phyloP scores from a whole-genome alignment of 2,888 invertebrate species.

The Agriopis leucophaearia region DNA sequence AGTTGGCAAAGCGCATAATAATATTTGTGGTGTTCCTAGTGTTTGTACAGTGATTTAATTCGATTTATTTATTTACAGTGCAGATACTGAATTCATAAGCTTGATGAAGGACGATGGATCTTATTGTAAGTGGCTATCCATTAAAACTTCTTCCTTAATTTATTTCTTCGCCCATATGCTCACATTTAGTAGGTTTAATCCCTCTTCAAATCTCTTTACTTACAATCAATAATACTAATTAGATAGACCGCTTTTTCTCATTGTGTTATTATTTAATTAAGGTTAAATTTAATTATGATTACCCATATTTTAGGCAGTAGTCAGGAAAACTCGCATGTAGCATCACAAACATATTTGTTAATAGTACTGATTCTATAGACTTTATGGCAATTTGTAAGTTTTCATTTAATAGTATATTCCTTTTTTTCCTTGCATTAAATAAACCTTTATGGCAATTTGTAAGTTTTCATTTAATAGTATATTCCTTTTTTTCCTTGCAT shows the following conservation, averaged over 20 bases:
- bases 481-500: neutral
- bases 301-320: slow-evolving; percentile 68
- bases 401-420: neutral
- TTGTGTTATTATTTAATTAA: slow-evolving; percentile 57
- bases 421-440: neutral
- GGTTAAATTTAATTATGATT: slow-evolving; percentile 69
- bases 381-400: slow-evolving; percentile 78
- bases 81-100: slow-evolving; percentile 78
- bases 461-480: slow-evolving; percentile 51
- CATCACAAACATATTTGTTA: slow-evolving; percentile 84
- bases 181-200: neutral
- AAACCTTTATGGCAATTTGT: slow-evolving; percentile 78
- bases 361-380: slow-evolving; percentile 65
- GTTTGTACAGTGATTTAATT: slow-evolving; percentile 44
- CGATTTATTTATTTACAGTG: slow-evolving; percentile 72
- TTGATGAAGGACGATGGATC: slow-evolving; percentile 76
- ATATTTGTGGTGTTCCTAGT: slow-evolving; percentile 50
- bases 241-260: slow-evolving; percentile 1
- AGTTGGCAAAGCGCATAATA: slow-evolving; percentile 69
- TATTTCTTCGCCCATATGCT: neutral
- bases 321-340: slow-evolving; percentile 83
- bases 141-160: neutral
- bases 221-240: slow-evolving; percentile 11
- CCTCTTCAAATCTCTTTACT: neutral
- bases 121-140: slow-evolving; percentile 67